Conservation (phyloP, 2,113 vertebrate species). For the Misgurnus mizolepis region DNA sequence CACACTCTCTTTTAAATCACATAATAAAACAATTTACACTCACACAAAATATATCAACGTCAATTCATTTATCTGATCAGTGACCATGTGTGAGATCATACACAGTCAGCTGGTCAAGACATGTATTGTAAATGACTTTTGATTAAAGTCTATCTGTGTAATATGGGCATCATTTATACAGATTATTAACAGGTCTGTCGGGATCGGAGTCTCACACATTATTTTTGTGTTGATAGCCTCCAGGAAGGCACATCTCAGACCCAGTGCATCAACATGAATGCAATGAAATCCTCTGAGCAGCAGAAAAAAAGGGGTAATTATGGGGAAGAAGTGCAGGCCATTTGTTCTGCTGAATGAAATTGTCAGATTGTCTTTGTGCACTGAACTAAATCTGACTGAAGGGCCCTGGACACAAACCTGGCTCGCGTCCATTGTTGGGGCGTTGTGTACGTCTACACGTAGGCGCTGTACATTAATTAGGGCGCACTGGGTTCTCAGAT, state of each 20-base stretch:
- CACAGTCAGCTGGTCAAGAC: no score
- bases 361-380: constrained; percentile 36
- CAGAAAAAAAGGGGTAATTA: neutral
- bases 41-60: no score
- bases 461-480: constrained; percentile 41
- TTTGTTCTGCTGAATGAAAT: neutral
- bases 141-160: no score
- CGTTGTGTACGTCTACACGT: constrained; percentile 26
- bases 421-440: constrained; percentile 21
- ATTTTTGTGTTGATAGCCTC: no score
- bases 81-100: no score
- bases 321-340: neutral
- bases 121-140: no score
- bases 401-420: constrained; percentile 14
- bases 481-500: constrained; percentile 10
- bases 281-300: neutral
- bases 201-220: neutral
- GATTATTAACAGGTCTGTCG: neutral
- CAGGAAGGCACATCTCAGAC: no score
- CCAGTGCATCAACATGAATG: neutral
- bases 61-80: no score
- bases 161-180: no score
- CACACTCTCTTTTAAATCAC: no score
- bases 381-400: constrained; percentile 30
- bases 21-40: no score